These are phyloP conservation scores for Sebastes hopkinsi DNA, from an alignment of 2,797 vertebrate species.

Conservation along the genomic window DNA sequence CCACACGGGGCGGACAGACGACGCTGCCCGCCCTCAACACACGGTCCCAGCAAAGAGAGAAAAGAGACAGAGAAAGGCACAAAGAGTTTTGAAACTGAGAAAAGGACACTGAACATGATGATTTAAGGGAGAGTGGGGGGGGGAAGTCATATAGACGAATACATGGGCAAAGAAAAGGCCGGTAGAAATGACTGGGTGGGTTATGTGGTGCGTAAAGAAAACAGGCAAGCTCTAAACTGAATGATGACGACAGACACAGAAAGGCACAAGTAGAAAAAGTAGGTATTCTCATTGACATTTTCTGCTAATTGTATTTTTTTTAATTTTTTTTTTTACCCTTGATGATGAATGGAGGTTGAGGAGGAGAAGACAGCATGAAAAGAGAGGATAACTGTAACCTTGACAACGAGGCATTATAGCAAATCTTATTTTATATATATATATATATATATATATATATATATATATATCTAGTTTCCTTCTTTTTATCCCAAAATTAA, in stretches of 20 bases:
- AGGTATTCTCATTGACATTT: slow-evolving; percentile 49
- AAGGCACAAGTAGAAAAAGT: slow-evolving; percentile 81
- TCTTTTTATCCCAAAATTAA: slow-evolving; percentile 40
- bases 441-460: background rate
- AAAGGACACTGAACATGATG: slow-evolving; percentile 42
- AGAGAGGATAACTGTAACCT: slow-evolving; percentile 11
- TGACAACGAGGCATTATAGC: slow-evolving; percentile 39
- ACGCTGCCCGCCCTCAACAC: slow-evolving; percentile 71
- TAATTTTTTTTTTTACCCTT: slow-evolving; percentile 25
- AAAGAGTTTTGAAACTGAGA: slow-evolving; percentile 73
- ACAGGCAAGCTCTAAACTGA: slow-evolving; percentile 41
- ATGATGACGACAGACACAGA: slow-evolving; percentile 65
- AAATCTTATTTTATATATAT: background rate
- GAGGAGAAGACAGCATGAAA: slow-evolving; percentile 39
- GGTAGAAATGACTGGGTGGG: background rate
- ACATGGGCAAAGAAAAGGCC: slow-evolving; percentile 37
- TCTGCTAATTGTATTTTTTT: slow-evolving; percentile 33
- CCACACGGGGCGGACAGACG: slow-evolving; percentile 75
- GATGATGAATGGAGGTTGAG: slow-evolving; percentile 43
- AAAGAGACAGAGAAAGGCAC: slow-evolving; percentile 79
- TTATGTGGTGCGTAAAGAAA: slow-evolving; percentile 2
- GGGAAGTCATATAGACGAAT: slow-evolving; percentile 20
- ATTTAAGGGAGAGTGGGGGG: background rate
- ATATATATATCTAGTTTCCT: background rate
- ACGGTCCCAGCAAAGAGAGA: slow-evolving; percentile 83